phyloP scores from a whole-genome alignment of 2,113 vertebrate genomes.

The Gymnarchus niloticus region DNA sequence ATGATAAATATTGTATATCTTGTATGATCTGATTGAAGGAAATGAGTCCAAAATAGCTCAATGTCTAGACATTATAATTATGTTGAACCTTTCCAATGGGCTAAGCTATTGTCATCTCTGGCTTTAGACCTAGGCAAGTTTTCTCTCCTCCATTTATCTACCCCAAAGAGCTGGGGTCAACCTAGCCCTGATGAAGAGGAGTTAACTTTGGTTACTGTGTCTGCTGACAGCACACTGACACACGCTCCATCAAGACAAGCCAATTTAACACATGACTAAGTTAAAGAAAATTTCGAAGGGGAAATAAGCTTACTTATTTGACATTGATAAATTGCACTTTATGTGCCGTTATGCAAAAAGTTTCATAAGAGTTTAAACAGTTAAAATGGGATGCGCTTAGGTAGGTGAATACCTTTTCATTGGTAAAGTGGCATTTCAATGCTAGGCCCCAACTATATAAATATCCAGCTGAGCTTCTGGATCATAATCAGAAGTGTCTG shows the following conservation, averaged over 20 bases:
- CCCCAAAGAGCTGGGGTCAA: not conserved
- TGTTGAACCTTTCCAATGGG: not conserved
- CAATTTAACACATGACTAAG: constrained; percentile 24
- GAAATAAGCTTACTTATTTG: not conserved
- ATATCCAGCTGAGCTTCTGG: not conserved
- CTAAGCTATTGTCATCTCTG: not conserved
- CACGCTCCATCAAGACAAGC: constrained; percentile 1
- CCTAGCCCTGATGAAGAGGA: not conserved
- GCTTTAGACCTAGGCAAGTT: not conserved
- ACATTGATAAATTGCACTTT: constrained; percentile 23
- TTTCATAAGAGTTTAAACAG: constrained; percentile 17
- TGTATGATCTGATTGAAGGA: not conserved
- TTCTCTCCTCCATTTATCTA: not conserved
- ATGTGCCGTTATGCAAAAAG: constrained; percentile 20
- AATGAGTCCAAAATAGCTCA: not conserved
- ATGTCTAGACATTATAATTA: constrained; percentile 15
- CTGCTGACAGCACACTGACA: constrained; percentile 4
- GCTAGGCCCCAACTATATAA: not conserved
- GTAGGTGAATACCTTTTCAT: not conserved
- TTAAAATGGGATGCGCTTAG: not conserved
- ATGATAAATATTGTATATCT: not conserved
- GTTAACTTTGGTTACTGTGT: not conserved
- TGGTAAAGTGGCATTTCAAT: not conserved
- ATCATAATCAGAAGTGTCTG: not conserved
- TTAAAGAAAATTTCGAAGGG: constrained; percentile 13